Conservation (phyloP, 2,888 invertebrate species). For the Papilio gigon region DNA sequence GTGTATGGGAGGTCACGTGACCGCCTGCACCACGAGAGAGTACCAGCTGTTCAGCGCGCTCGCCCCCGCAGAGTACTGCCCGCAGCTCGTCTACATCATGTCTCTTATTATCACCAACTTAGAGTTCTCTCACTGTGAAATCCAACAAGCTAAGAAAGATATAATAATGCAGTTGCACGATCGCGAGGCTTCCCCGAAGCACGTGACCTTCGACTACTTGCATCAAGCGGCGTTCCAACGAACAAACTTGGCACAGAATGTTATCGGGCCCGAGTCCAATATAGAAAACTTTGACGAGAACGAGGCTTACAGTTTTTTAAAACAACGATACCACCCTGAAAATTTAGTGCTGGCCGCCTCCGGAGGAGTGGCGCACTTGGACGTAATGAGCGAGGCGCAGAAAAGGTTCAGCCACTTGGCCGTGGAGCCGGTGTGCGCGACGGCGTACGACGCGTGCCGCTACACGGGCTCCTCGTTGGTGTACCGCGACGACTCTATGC, state of each 20-base stretch:
- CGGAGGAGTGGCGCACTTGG: constrained; percentile 85
- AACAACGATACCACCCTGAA: constrained; percentile 65
- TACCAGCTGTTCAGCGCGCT: constrained; percentile 59
- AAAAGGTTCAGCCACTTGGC: constrained; percentile 75
- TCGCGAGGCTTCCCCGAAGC: constrained; percentile 62
- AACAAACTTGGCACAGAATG: constrained; percentile 66
- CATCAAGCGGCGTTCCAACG: constrained; percentile 77
- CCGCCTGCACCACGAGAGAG: constrained; percentile 61
- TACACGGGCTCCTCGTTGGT: constrained; percentile 57
- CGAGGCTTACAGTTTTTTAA: constrained; percentile 53
- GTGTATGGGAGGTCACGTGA: constrained; percentile 52
- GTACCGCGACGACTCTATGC: constrained; percentile 70
- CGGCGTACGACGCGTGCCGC: constrained; percentile 49
- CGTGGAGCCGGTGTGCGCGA: constrained; percentile 40
- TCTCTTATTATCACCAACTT: constrained; percentile 55
- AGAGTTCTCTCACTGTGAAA: constrained; percentile 51
- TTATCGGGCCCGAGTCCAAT: constrained; percentile 87
- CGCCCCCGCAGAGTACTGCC: constrained; percentile 47
- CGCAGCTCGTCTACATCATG: constrained; percentile 50
- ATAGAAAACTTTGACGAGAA: constrained; percentile 75
- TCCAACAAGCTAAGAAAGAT: constrained; percentile 57
- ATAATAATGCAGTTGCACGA: constrained; percentile 63
- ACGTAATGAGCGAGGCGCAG: constrained; percentile 83
- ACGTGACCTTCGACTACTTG: constrained; percentile 73
- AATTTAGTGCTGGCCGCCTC: constrained; percentile 88